A percentile compares a stretch with the other conserved stretches of the same genome.
Conservation (phyloP, 2,113 vertebrate genomes). For the Tilapia sparmanii region DNA sequence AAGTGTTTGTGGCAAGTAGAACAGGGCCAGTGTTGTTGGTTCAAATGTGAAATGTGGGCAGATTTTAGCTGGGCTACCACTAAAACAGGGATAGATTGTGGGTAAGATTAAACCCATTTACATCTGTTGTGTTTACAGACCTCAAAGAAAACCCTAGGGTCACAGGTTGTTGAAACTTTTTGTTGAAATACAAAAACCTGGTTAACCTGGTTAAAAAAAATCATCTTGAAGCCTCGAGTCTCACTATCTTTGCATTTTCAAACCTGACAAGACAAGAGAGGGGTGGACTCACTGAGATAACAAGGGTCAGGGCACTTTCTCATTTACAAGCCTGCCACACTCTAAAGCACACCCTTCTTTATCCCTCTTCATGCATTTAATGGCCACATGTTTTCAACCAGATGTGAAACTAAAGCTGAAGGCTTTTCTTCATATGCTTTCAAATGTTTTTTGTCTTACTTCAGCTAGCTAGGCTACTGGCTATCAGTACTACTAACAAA, state of each 20-base stretch:
- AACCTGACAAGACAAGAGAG: not conserved
- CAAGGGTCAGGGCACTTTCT: not conserved
- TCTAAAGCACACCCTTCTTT: not conserved
- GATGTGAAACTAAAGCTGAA: not conserved
- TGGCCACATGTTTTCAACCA: not conserved
- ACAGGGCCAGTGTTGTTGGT: not conserved
- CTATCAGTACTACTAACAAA: not conserved
- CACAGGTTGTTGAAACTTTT: not conserved
- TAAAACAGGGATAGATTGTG: not conserved
- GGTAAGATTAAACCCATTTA: not conserved
- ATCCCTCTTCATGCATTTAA: not conserved
- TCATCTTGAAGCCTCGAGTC: not conserved
- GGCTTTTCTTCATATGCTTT: not conserved
- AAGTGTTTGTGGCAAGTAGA: not conserved
- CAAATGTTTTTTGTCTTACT: not conserved
- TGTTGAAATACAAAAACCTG: not conserved
- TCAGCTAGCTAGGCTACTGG: not conserved
- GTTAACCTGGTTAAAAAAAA: not conserved
- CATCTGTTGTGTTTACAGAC: not conserved
- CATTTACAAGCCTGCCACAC: not conserved
- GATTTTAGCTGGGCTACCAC: not conserved
- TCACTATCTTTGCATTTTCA: not conserved
- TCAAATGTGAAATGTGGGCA: not conserved
- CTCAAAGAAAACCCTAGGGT: not conserved
- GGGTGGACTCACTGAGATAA: not conserved